phyloP scores from a whole-genome alignment of 2,888 invertebrate species.

The Agriopis leucophaearia region DNA sequence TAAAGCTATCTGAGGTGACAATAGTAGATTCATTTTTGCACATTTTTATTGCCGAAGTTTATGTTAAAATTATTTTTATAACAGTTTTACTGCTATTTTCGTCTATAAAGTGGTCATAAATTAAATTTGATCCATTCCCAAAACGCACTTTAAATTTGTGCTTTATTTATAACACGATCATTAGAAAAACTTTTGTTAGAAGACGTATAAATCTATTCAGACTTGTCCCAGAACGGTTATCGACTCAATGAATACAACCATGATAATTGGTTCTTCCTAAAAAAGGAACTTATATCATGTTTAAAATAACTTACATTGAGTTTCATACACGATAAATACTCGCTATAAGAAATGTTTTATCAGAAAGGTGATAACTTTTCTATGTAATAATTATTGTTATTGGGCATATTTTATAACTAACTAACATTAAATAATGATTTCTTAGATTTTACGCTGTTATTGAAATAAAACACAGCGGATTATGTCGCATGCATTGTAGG shows the following conservation, averaged over 20 bases:
- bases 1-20: slow-evolving; percentile 10
- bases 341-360: too few species aligned
- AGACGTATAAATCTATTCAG: slow-evolving; percentile 1
- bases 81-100: slow-evolving; percentile 18
- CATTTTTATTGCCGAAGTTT: background rate
- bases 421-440: too few species aligned
- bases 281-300: background rate
- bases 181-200: slow-evolving; percentile 1
- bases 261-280: background rate
- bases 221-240: slow-evolving; percentile 1
- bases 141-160: slow-evolving; percentile 11
- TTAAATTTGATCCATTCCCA: slow-evolving; percentile 14
- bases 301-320: background rate
- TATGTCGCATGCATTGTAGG: too few species aligned
- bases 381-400: too few species aligned
- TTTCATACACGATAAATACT: background rate
- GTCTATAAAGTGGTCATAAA: slow-evolving; percentile 21
- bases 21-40: background rate
- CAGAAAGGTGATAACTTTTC: too few species aligned
- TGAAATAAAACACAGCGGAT: too few species aligned
- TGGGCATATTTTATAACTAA: too few species aligned
- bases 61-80: slow-evolving; percentile 7
- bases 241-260: background rate
- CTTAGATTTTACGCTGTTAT: too few species aligned
- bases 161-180: slow-evolving; percentile 10